Evolutionary conservation across 2,888 invertebrate genomes (phyloP).

Genomic region (Nephrotoma guestfalica): DNA sequence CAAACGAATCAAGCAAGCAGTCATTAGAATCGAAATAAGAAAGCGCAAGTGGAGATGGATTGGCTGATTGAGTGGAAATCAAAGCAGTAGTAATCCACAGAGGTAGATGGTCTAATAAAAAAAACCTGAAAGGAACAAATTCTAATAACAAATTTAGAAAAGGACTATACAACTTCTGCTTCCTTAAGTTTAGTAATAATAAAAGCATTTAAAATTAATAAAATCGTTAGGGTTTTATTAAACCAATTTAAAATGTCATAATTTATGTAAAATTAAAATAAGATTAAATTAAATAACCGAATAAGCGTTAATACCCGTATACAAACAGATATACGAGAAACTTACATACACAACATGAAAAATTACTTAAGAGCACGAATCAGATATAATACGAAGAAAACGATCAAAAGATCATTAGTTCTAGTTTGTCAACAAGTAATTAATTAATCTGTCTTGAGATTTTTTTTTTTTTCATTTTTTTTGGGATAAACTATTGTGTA

Average conservation of each 20-base stretch:
- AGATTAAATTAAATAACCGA: not conserved
- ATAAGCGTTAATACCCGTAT: not conserved
- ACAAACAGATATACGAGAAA: not conserved
- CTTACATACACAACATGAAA: not conserved
- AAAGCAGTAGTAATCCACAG: no score
- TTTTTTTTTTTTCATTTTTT: not conserved
- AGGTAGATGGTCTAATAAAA: no score
- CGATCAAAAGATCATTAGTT: slow-evolving; percentile 11
- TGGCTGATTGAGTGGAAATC: no score
- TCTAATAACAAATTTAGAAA: no score
- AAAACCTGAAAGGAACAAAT: no score
- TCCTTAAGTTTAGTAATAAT: no score
- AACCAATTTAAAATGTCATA: not conserved
- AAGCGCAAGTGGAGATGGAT: no score
- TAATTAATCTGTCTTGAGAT: slow-evolving; percentile 10
- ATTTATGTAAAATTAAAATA: not conserved
- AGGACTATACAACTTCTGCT: no score
- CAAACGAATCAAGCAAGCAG: no score
- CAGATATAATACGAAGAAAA: not conserved
- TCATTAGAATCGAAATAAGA: no score
- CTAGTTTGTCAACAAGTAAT: slow-evolving; percentile 14
- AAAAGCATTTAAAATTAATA: no score
- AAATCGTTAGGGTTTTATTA: no score
- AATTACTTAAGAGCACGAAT: not conserved
- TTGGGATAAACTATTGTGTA: not conserved